These are phyloP conservation scores for Marmota monax DNA, from an alignment of 2,113 vertebrate species.

Conservation along the genomic window DNA sequence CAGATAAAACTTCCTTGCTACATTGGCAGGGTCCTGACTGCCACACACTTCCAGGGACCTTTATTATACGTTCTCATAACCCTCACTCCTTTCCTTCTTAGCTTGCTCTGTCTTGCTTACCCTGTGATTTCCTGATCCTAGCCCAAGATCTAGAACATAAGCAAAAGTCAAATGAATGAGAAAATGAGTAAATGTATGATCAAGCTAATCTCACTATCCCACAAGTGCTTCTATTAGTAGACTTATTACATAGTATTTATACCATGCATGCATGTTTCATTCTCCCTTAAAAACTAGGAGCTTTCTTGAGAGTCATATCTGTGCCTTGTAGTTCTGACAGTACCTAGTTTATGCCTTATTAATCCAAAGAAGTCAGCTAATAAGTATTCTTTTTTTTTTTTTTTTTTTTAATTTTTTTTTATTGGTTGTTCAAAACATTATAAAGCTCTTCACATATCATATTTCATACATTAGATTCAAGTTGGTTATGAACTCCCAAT, in stretches of 20 bases:
- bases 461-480: too few species aligned
- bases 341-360: not conserved
- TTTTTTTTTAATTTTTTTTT: too few species aligned
- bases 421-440: too few species aligned
- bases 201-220: not conserved
- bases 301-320: not conserved
- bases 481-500: too few species aligned
- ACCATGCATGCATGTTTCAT: not conserved
- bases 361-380: slow-evolving; percentile 3
- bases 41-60: not conserved
- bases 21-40: not conserved
- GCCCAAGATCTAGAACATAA: not conserved
- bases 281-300: not conserved
- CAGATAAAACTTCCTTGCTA: not conserved
- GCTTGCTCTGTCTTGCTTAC: not conserved
- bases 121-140: not conserved
- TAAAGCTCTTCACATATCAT: too few species aligned
- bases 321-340: not conserved
- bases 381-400: not conserved
- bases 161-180: not conserved
- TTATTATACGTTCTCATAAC: not conserved
- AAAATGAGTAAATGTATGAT: not conserved
- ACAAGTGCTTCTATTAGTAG: not conserved
- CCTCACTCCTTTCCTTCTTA: not conserved
- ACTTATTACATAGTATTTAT: not conserved